phyloP scores from a whole-genome alignment of 2,888 invertebrate species.

The Crematogaster levior region DNA sequence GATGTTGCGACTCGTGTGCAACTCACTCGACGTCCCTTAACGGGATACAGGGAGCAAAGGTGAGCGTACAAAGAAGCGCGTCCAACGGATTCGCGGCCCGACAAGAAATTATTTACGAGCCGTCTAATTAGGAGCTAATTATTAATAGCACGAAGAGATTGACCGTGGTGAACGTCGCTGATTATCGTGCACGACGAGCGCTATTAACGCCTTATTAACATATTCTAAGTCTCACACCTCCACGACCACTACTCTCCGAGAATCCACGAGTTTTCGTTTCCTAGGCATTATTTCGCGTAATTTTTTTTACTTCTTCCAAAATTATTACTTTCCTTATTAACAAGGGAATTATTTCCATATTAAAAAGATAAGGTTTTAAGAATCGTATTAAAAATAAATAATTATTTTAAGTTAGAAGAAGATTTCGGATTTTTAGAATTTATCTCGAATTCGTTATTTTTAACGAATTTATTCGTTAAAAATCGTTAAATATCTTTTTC shows the following conservation, averaged over 20 bases:
- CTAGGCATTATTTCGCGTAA: not conserved
- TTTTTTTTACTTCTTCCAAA: not conserved
- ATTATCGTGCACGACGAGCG: constrained; percentile 51
- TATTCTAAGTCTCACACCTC: constrained; percentile 21
- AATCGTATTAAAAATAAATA: constrained; percentile 2
- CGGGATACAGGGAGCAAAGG: constrained; percentile 58
- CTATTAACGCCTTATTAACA: constrained; percentile 60
- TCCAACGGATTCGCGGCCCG: constrained; percentile 40
- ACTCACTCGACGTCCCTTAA: constrained; percentile 56
- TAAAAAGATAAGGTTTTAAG: not conserved
- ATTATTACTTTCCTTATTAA: not conserved
- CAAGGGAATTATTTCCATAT: too few relatives aligned
- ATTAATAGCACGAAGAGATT: constrained; percentile 60
- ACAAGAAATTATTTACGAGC: constrained; percentile 66
- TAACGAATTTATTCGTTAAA: constrained; percentile 60
- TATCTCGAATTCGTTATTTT: too few relatives aligned
- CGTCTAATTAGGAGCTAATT: constrained; percentile 68
- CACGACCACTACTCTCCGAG: not conserved
- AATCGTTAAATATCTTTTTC: constrained; percentile 50
- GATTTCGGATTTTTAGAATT: constrained; percentile 3
- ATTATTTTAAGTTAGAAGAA: too few relatives aligned
- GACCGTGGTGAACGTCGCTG: constrained; percentile 36
- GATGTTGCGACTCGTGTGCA: constrained; percentile 26
- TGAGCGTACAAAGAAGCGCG: constrained; percentile 58
- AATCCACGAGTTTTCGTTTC: not conserved